A percentile compares a stretch with the other conserved stretches of the same genome.
phyloP scores from a whole-genome alignment of 2,888 invertebrate genomes.

The Pseudococcus longispinus region DNA sequence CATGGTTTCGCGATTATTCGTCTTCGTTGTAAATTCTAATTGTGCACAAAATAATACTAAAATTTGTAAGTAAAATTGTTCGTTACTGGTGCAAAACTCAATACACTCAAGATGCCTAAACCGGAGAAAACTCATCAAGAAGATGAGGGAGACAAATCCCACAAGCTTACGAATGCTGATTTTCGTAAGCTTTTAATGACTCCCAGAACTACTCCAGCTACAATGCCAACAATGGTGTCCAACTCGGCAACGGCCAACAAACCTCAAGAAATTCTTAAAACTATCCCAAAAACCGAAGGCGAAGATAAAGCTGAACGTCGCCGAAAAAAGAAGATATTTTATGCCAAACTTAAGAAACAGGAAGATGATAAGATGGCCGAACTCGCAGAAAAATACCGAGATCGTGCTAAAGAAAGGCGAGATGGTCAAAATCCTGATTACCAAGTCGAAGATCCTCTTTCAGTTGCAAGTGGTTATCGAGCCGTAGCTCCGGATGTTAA shows the following conservation, averaged over 20 bases:
- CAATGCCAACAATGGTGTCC: constrained; percentile 62
- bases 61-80: not conserved
- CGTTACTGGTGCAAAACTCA: not conserved
- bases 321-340: constrained; percentile 92
- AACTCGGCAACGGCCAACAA: constrained; percentile 53
- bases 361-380: constrained; percentile 95
- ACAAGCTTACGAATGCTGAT: constrained; percentile 93
- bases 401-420: constrained; percentile 87
- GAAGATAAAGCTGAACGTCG: constrained; percentile 80
- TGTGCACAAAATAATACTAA: not conserved
- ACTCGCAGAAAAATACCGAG: constrained; percentile 90
- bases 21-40: not conserved
- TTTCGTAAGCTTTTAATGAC: constrained; percentile 96
- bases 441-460: constrained; percentile 81
- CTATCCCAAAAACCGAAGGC: constrained; percentile 60
- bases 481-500: constrained; percentile 97
- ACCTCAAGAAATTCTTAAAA: constrained; percentile 58
- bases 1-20: not conserved
- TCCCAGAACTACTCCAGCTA: constrained; percentile 75
- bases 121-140: constrained; percentile 53
- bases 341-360: constrained; percentile 91
- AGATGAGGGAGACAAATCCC: constrained; percentile 63
- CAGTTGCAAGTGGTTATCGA: constrained; percentile 84
- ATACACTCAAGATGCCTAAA: constrained; percentile 57
- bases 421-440: constrained; percentile 85